Evolutionary conservation across 1,140 invertebrate species (phyloP), one percentile per base, ranked within the genome.

Genomic region (Plectrocnemia conspersa): DNA sequence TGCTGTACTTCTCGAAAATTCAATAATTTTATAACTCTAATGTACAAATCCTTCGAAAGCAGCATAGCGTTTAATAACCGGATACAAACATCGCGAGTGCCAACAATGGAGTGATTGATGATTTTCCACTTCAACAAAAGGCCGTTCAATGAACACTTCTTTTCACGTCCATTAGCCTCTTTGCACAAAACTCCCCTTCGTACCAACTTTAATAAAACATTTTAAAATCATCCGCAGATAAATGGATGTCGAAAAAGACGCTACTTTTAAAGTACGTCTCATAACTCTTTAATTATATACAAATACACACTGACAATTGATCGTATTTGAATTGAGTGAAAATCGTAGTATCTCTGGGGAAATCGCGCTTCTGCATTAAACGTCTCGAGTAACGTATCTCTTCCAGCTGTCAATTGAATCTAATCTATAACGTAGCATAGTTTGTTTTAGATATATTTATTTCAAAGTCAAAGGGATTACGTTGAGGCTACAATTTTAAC

Each of bases 81-180:
- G 53, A 55, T 46, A 55, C 53, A 47, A 47, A 46, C 44, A 47
- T 48, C 42, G 45, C 42, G 15, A n/a, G 42, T 24, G 21, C 27
- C 22, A 49, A 44, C 46, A 29, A 49, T 49, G 35, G 46, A 18
- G 22, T 59, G 58, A 59, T 59, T 59, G 53, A 59, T 59, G 58
- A 56, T 55, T 59, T 59, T 52, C 40, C 52, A 46, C 48, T 33
- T 52, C 53, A 44, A 59, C 58, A 59, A 59, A 55, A 40, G 38
- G 9, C 48, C 29, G 40, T 52, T 54, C 47, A 49, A 56, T 56
- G 46, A 41, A 52, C 50, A 45, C 36, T 27, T 59, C 29, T 59
- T 54, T 59, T 54, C 48, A 23, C 33, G 45, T 59, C 58, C 58
- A 59, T 59, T 59, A 59, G 46, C 36, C 22, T 23, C 13, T 22